Percentiles rank a stretch among this genome's conserved stretches.
phyloP scores from a whole-genome alignment of 2,797 vertebrate species.

The Gorsachius magnificus region DNA sequence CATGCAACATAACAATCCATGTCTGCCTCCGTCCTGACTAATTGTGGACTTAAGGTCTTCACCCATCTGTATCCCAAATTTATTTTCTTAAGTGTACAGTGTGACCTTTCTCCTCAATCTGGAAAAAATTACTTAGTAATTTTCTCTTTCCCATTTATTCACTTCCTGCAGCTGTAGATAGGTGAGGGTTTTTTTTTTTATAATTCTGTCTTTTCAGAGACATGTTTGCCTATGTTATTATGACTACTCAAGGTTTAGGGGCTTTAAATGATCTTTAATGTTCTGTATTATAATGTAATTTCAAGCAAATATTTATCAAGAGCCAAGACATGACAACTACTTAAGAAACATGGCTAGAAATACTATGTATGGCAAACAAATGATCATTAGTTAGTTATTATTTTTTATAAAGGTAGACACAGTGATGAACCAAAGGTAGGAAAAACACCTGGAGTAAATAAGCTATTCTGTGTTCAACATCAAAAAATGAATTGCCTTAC shows the following conservation, averaged over 20 bases:
- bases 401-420: background rate
- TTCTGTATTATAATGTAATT: background rate
- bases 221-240: background rate
- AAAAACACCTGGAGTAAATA: background rate
- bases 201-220: background rate
- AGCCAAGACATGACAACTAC: background rate
- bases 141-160: background rate
- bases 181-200: background rate
- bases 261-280: background rate
- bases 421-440: background rate
- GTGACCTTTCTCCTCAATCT: background rate
- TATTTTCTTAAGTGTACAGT: background rate
- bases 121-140: background rate
- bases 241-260: background rate
- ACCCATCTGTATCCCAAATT: background rate
- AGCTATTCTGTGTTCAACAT: background rate
- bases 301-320: background rate
- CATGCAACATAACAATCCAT: background rate
- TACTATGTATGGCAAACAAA: background rate
- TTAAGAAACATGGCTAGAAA: background rate
- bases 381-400: background rate
- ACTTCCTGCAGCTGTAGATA: background rate
- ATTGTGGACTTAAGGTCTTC: background rate
- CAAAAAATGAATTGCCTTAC: background rate
- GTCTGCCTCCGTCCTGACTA: background rate